These are phyloP conservation scores for Disparrhopalites patrizii DNA, from an alignment of 2,888 invertebrate species.

Conservation along the genomic window DNA sequence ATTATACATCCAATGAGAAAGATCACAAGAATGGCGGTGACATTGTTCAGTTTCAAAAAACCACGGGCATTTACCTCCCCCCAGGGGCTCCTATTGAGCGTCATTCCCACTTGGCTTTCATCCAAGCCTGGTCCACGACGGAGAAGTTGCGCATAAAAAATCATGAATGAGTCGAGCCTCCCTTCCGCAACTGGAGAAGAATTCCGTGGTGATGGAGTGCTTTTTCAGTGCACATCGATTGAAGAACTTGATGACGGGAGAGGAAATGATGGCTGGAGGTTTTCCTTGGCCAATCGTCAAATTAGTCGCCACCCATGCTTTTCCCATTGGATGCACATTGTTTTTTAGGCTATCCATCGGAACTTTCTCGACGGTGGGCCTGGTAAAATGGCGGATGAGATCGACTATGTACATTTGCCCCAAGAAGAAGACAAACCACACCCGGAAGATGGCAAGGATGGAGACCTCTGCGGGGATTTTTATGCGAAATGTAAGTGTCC, in stretches of 20 bases:
- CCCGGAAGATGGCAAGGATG: not conserved
- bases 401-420: not conserved
- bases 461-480: not conserved
- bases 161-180: not conserved
- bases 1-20: too few relatives aligned
- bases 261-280: not conserved
- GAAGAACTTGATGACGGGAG: not conserved
- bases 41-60: too few relatives aligned
- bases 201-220: not conserved
- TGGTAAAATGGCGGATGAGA: conserved; percentile 4
- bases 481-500: not conserved
- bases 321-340: conserved; percentile 1
- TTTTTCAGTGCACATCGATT: not conserved
- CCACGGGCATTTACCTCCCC: too few relatives aligned
- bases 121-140: not conserved
- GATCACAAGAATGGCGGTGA: too few relatives aligned
- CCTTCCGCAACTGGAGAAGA: not conserved
- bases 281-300: not conserved
- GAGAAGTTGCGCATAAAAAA: not conserved
- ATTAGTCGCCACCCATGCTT: not conserved
- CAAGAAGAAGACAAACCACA: not conserved
- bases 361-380: not conserved
- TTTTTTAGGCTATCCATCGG: not conserved
- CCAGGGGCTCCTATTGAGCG: too few relatives aligned
- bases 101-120: too few relatives aligned